Evolutionary conservation across 2,888 invertebrate genomes (phyloP).

Genomic region (Lissonota sp.): DNA sequence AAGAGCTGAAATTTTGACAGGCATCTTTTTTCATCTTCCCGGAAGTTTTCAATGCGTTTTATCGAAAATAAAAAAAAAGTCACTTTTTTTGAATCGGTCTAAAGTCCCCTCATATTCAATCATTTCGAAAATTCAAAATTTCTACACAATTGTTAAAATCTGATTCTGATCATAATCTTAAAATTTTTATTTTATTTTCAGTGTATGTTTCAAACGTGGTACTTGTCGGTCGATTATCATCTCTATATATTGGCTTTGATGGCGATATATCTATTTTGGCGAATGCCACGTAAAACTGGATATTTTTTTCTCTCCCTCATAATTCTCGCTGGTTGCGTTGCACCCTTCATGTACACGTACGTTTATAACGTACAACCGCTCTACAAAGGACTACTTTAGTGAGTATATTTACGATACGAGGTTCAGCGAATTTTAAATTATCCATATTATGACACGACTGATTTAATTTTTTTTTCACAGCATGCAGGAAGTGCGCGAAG

Average conservation of each 20-base stretch:
- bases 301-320: constrained; percentile 70
- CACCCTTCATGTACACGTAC: constrained; percentile 73
- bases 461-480: constrained; percentile 44
- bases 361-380: constrained; percentile 68
- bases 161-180: no score
- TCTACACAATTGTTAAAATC: no score
- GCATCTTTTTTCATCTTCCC: no score
- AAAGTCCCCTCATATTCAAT: no score
- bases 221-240: constrained; percentile 73
- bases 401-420: constrained; percentile 62
- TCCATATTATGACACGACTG: background rate
- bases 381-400: constrained; percentile 71
- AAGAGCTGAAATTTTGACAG: no score
- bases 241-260: constrained; percentile 69
- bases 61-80: no score
- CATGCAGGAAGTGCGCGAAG: constrained; percentile 63
- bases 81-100: no score
- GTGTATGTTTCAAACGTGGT: constrained; percentile 78
- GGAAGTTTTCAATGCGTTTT: no score
- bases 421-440: background rate
- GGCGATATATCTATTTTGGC: constrained; percentile 70
- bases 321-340: constrained; percentile 67
- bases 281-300: constrained; percentile 72
- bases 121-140: no score
- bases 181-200: constrained; percentile 52